Conservation (phyloP, 2,888 invertebrate genomes). For the Chaitophorus viminalis region DNA sequence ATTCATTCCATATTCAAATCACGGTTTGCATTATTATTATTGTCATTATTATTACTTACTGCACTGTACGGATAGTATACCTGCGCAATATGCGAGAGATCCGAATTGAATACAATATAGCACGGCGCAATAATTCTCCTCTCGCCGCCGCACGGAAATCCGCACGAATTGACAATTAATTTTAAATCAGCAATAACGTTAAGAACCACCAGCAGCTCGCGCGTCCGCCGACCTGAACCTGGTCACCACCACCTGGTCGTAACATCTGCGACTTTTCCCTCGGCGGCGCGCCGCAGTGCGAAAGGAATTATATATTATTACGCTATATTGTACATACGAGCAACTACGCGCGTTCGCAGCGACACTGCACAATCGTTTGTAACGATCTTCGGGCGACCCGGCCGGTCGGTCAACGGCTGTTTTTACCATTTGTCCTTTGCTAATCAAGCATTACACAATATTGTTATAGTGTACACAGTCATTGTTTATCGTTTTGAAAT, state of each 20-base stretch:
- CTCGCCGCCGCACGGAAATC: not conserved
- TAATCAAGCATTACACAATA: not conserved
- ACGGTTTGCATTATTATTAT: not conserved
- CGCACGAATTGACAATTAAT: constrained; percentile 38
- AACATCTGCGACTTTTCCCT: constrained; percentile 45
- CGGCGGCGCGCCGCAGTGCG: not conserved
- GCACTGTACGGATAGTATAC: too few relatives aligned
- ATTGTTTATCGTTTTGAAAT: constrained; percentile 1
- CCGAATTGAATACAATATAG: not conserved
- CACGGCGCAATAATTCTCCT: not conserved
- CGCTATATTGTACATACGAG: too few relatives aligned
- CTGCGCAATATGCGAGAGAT: not conserved
- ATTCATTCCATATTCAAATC: not conserved
- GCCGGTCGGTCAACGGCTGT: not conserved
- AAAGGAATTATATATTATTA: too few relatives aligned
- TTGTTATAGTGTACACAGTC: not conserved
- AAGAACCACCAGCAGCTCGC: not conserved
- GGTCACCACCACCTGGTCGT: constrained; percentile 40
- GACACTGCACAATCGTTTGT: constrained; percentile 30
- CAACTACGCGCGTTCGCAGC: not conserved
- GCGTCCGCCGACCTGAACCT: not conserved
- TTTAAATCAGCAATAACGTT: constrained; percentile 23
- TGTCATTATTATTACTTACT: too few relatives aligned
- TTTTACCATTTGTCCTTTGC: not conserved
- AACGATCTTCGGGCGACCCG: constrained; percentile 17